A percentile compares a stretch with the other conserved stretches of the same genome.
phyloP scores from a whole-genome alignment of 2,113 vertebrate species.

The Carettochelys insculpta region DNA sequence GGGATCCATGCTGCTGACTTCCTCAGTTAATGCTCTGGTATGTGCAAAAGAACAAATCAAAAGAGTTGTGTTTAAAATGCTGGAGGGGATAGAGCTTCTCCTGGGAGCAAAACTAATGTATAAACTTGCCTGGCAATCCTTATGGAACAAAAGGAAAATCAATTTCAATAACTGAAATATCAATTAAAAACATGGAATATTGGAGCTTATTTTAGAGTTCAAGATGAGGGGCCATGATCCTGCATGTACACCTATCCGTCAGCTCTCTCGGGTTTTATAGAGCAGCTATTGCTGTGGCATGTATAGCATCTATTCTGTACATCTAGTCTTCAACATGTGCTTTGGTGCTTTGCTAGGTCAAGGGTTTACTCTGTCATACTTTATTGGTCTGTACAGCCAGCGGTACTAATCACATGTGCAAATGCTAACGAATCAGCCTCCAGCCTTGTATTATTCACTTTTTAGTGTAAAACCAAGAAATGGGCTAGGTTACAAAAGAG shows the following conservation, averaged over 20 bases:
- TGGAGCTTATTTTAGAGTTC: neutral
- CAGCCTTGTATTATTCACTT: fast-evolving
- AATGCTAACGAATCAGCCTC: fast-evolving
- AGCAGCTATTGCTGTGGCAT: neutral
- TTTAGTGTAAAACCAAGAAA: slow-evolving; percentile 13
- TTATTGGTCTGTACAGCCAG: neutral
- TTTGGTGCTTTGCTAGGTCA: neutral
- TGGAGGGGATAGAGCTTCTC: neutral
- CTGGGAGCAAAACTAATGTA: neutral
- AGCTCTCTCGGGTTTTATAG: fast-evolving
- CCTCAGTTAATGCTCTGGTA: neutral
- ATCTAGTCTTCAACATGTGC: neutral
- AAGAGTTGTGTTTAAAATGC: neutral
- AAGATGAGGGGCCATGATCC: fast-evolving
- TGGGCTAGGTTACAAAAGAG: neutral
- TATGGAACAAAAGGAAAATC: neutral
- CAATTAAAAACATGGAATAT: neutral
- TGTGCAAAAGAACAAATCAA: neutral
- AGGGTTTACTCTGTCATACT: neutral
- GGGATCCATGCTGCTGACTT: neutral
- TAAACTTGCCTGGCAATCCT: fast-evolving
- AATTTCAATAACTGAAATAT: neutral
- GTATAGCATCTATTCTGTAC: neutral
- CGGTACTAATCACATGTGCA: fast-evolving
- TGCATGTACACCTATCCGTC: fast-evolving